phyloP scores from a whole-genome alignment of 2,888 invertebrate genomes.

The Heliconius sara region DNA sequence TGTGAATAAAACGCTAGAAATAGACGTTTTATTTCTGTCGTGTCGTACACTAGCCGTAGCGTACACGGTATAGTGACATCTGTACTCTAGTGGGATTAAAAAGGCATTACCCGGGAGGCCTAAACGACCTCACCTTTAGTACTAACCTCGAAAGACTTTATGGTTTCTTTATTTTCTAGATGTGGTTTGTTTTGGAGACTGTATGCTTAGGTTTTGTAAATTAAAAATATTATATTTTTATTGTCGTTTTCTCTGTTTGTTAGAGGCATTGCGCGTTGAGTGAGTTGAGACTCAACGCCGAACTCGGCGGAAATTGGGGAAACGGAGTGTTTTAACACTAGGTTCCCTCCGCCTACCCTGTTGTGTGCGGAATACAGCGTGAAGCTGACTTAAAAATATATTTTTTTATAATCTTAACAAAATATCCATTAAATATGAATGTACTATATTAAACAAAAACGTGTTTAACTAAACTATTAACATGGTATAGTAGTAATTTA shows the following conservation, averaged over 20 bases:
- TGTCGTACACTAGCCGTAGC: conserved; percentile 26
- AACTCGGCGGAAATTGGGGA: too few species aligned
- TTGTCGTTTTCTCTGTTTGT: too few species aligned
- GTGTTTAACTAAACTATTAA: conserved; percentile 4
- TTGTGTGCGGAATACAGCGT: too few species aligned
- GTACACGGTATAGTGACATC: conserved; percentile 36
- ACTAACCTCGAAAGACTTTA: background rate
- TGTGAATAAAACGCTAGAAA: conserved; percentile 39
- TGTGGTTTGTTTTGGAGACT: background rate
- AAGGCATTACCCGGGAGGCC: conserved; percentile 30
- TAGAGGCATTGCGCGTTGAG: too few species aligned
- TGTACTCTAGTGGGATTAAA: conserved; percentile 36
- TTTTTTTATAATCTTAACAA: too few species aligned
- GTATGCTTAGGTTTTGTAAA: background rate
- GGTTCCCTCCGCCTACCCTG: too few species aligned
- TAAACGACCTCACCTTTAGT: conserved; percentile 1
- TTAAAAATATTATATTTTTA: background rate
- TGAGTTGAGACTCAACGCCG: too few species aligned
- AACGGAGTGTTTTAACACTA: too few species aligned
- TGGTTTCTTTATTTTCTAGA: background rate
- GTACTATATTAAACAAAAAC: background rate
- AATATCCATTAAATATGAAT: background rate
- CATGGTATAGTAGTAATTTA: conserved; percentile 8
- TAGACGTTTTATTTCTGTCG: conserved; percentile 40
- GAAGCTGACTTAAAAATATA: background rate